Percentiles rank a stretch among this genome's conserved stretches.
Conservation (phyloP, 2,113 vertebrate genomes). For the Rhea americana region DNA sequence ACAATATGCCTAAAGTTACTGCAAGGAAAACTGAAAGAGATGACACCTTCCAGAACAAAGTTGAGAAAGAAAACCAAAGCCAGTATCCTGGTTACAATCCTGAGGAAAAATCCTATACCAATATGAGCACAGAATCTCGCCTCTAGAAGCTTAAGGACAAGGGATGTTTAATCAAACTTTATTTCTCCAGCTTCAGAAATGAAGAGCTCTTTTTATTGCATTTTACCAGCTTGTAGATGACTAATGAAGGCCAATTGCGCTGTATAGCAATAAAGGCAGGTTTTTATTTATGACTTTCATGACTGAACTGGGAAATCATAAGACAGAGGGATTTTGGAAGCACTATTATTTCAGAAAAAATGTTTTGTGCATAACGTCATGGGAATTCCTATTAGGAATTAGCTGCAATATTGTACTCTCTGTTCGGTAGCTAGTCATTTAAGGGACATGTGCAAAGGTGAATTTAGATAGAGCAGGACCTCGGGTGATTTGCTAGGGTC, state of each 20-base stretch:
- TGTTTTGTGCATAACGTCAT: background rate
- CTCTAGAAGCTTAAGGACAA: slow-evolving; percentile 53
- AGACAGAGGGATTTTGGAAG: background rate
- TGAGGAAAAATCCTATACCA: slow-evolving; percentile 71
- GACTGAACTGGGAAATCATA: background rate
- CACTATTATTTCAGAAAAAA: background rate
- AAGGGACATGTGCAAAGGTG: background rate
- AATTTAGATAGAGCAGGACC: background rate
- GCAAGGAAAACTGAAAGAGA: slow-evolving; percentile 38
- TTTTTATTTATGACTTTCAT: background rate
- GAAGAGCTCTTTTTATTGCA: background rate
- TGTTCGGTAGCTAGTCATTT: background rate
- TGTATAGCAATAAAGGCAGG: background rate
- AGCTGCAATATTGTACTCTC: background rate
- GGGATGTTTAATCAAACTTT: background rate
- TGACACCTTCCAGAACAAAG: slow-evolving; percentile 36
- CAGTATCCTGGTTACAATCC: slow-evolving; percentile 49
- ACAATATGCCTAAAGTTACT: background rate
- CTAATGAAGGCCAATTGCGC: background rate
- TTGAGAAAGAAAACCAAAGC: slow-evolving; percentile 10
- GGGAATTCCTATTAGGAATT: background rate
- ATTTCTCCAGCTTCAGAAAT: background rate
- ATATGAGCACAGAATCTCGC: slow-evolving; percentile 65
- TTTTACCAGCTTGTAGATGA: background rate
- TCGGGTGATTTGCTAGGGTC: background rate